Conservation (phyloP, 2,888 invertebrate species). For the Plagiodera versicolora region DNA sequence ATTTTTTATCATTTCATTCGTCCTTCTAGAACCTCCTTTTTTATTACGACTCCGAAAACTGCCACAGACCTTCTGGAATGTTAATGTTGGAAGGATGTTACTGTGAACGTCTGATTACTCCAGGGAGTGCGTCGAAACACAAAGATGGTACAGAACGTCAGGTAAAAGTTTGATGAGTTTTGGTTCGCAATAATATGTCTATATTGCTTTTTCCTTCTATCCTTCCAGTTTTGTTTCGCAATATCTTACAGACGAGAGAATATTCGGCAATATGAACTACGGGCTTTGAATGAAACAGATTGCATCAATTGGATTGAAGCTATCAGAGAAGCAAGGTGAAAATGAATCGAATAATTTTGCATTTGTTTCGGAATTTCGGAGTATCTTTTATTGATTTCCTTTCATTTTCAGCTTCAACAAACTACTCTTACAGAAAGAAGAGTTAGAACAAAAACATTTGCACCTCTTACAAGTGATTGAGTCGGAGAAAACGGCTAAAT, state of each 20-base stretch:
- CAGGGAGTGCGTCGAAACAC: constrained; percentile 48
- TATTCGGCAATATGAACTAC: constrained; percentile 83
- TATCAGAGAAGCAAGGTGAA: constrained; percentile 83
- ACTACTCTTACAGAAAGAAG: constrained; percentile 83
- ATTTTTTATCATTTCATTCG: too few relatives aligned
- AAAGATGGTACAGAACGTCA: constrained; percentile 50
- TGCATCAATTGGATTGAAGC: constrained; percentile 91
- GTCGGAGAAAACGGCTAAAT: constrained; percentile 88
- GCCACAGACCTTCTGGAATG: constrained; percentile 78
- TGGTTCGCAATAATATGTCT: neutral
- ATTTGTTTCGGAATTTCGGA: neutral
- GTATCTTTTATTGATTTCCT: too few relatives aligned
- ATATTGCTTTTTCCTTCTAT: constrained; percentile 14
- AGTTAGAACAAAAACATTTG: constrained; percentile 88
- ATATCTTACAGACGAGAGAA: constrained; percentile 85
- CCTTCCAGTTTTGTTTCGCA: constrained; percentile 81
- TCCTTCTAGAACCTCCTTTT: constrained; percentile 82
- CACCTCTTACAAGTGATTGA: constrained; percentile 88
- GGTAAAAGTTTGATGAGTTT: constrained; percentile 32
- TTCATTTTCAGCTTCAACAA: constrained; percentile 76
- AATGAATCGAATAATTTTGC: neutral
- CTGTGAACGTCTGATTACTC: constrained; percentile 74
- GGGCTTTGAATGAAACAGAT: constrained; percentile 81
- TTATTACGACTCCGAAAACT: constrained; percentile 86
- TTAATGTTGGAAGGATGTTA: constrained; percentile 87